Conservation (phyloP, 2,113 vertebrate species). For the Spheniscus mendiculus region DNA sequence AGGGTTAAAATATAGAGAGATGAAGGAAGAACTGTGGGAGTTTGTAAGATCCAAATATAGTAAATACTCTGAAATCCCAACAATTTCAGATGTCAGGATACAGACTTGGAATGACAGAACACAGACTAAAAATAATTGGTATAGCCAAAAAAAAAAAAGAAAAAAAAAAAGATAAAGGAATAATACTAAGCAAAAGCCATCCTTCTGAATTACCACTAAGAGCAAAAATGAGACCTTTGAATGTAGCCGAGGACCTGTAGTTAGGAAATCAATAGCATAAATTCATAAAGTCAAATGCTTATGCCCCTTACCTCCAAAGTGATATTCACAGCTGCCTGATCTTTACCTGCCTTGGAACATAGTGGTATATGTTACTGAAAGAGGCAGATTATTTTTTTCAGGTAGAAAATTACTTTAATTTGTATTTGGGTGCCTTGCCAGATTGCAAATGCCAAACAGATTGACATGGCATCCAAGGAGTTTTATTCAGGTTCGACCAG, state of each 20-base stretch:
- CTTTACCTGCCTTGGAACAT: neutral
- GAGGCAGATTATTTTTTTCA: neutral
- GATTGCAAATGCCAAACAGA: conserved; percentile 28
- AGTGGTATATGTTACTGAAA: neutral
- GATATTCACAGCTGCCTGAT: neutral
- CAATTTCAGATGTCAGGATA: neutral
- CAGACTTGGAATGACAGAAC: neutral
- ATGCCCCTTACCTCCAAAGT: neutral
- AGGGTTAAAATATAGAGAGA: neutral
- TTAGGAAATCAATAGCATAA: neutral
- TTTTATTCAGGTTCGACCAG: neutral
- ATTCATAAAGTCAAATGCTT: neutral
- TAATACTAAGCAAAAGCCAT: neutral
- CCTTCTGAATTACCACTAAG: neutral
- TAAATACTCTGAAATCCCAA: neutral
- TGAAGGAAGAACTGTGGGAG: neutral
- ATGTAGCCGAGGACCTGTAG: neutral
- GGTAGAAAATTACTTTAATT: conserved; percentile 14
- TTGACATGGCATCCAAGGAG: neutral
- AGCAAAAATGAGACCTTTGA: neutral
- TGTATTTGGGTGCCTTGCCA: neutral
- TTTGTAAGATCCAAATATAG: neutral
- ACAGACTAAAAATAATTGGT: neutral
- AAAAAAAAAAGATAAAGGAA: neutral
- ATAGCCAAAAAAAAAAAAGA: neutral